Evolutionary conservation across 37 sponge, comb jelly and placozoan species (phyloP).

Genomic region (Corticium candelabrum): DNA sequence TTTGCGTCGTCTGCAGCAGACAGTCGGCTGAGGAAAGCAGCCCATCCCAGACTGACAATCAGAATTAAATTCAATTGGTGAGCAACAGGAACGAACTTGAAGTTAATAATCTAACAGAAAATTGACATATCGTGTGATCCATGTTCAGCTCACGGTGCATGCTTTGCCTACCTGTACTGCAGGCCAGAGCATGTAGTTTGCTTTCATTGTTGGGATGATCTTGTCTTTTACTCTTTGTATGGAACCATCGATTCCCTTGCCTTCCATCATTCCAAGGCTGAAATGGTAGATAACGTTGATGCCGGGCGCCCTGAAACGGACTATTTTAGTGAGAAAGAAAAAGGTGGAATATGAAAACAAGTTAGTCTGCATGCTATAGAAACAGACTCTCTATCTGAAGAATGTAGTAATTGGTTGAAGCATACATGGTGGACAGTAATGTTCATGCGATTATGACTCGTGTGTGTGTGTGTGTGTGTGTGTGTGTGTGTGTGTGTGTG

Average conservation of each 20-base stretch:
- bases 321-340: too few species aligned
- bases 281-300: slow-evolving; percentile 47
- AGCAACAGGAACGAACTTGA: slow-evolving; percentile 41
- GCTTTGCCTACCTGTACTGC: slow-evolving; percentile 35
- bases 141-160: too few species aligned
- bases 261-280: slow-evolving; percentile 41
- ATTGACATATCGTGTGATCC: neutral
- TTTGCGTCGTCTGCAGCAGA: too few species aligned
- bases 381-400: too few species aligned
- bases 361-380: too few species aligned
- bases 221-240: slow-evolving; percentile 25
- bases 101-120: slow-evolving; percentile 41
- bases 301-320: too few species aligned
- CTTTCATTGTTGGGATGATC: slow-evolving; percentile 38
- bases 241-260: slow-evolving; percentile 12
- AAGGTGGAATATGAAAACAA: too few species aligned
- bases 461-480: too few species aligned
- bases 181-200: slow-evolving; percentile 61
- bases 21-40: slow-evolving; percentile 41
- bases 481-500: too few species aligned
- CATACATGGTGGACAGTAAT: too few species aligned
- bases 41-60: slow-evolving; percentile 53
- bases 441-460: too few species aligned
- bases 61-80: slow-evolving; percentile 65
- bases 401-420: too few species aligned